phyloP scores from a whole-genome alignment of 2,888 invertebrate species.

The Chaetogeoica ovagalla region DNA sequence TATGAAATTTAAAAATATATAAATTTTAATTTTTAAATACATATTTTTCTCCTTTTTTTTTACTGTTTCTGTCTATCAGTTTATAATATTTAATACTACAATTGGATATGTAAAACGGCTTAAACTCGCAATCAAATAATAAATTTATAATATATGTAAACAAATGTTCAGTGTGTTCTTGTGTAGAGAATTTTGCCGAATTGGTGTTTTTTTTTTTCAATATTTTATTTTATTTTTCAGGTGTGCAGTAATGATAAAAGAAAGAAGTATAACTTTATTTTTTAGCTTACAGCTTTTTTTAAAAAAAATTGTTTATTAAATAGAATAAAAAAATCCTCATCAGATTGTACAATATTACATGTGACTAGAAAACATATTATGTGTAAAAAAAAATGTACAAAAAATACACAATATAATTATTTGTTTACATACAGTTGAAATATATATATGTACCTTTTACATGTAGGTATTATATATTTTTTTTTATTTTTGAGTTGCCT shows the following conservation, averaged over 20 bases:
- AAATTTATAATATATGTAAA: slow-evolving; percentile 12
- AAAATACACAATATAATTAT: neutral
- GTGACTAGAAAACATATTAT: slow-evolving; percentile 49
- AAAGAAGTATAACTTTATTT: slow-evolving; percentile 38
- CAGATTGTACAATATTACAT: slow-evolving; percentile 4
- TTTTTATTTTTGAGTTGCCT: slow-evolving; percentile 35
- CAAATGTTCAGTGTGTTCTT: slow-evolving; percentile 2
- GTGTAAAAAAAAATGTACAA: slow-evolving; percentile 6
- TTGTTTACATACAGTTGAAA: slow-evolving; percentile 10
- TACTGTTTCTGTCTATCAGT: slow-evolving; percentile 30
- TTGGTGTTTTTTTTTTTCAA: slow-evolving; percentile 26
- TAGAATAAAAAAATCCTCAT: slow-evolving; percentile 3
- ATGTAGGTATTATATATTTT: too few species aligned
- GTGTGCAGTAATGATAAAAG: slow-evolving; percentile 44
- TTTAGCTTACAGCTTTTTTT: slow-evolving; percentile 17
- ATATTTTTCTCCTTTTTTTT: slow-evolving; percentile 36
- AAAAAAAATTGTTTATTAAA: slow-evolving; percentile 29
- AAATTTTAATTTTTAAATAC: slow-evolving; percentile 31
- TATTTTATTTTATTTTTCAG: slow-evolving; percentile 41
- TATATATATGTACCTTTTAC: neutral
- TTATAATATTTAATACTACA: slow-evolving; percentile 10
- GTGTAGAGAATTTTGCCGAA: slow-evolving; percentile 22
- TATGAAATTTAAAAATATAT: slow-evolving; percentile 25
- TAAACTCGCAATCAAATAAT: slow-evolving; percentile 40
- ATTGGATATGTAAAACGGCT: slow-evolving; percentile 21